phyloP scores from a whole-genome alignment of 2,113 vertebrate genomes.

The Sterrhoptilus dennistouni region DNA sequence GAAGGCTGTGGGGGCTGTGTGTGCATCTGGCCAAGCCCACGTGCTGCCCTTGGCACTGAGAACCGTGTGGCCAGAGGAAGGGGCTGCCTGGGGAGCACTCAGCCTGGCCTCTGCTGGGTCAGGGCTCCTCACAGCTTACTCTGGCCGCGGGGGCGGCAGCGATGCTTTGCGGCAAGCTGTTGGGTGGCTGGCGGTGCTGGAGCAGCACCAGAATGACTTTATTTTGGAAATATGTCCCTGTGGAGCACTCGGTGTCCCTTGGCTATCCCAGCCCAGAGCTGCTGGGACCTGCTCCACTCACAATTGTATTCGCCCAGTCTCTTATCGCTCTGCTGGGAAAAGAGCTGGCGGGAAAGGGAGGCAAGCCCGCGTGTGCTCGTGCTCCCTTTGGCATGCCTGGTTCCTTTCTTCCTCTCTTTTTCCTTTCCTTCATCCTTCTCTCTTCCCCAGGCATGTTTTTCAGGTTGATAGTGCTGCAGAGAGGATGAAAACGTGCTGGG shows the following conservation, averaged over 20 bases:
- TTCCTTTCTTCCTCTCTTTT: not conserved
- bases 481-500: fast-evolving
- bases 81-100: slow-evolving; percentile 30
- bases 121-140: slow-evolving; percentile 27
- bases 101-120: not conserved
- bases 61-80: not conserved
- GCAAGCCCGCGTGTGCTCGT: not conserved
- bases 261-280: not conserved
- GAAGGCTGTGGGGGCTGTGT: fast-evolving
- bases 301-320: not conserved
- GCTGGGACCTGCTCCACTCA: slow-evolving; percentile 13
- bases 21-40: fast-evolving
- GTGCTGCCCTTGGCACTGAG: not conserved
- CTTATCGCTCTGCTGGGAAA: slow-evolving; percentile 33
- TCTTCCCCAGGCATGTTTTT: not conserved
- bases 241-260: not conserved
- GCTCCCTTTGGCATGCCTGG: not conserved
- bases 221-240: slow-evolving; percentile 73
- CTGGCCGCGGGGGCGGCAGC: not conserved
- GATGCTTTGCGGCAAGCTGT: not conserved
- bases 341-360: not conserved
- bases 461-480: fast-evolving
- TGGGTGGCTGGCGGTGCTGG: slow-evolving; percentile 25
- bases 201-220: slow-evolving; percentile 62
- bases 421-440: not conserved